A percentile compares a stretch with the other conserved stretches of the same genome.
Conservation (phyloP, 1,140 invertebrate species). For the Holotrichia oblita region DNA sequence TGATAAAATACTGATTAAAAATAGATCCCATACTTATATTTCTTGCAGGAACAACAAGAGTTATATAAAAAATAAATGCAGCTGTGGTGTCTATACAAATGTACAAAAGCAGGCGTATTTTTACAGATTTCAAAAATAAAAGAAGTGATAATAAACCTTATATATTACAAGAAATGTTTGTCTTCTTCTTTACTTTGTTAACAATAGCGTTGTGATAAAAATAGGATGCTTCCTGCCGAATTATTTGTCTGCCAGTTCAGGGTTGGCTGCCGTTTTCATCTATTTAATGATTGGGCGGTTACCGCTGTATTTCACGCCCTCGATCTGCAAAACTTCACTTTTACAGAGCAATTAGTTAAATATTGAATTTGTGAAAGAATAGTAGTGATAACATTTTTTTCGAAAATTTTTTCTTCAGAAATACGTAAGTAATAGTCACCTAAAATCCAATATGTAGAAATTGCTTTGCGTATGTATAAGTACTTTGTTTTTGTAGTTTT, state of each 20-base stretch:
- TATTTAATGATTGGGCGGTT: conserved; percentile 33
- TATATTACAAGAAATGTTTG: conserved; percentile 25
- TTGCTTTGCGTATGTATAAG: background rate
- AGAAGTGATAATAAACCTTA: background rate
- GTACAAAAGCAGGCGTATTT: too few relatives aligned
- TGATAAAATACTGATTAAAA: too few relatives aligned
- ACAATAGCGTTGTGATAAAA: conserved; percentile 33
- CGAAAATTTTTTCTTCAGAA: background rate
- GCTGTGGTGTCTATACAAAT: too few relatives aligned
- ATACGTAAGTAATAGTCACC: background rate
- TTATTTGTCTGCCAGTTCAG: conserved; percentile 18
- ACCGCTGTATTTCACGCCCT: conserved; percentile 24
- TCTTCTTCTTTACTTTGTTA: background rate
- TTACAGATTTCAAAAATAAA: background rate
- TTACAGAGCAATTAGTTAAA: conserved; percentile 18
- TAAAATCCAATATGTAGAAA: background rate
- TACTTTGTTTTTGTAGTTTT: background rate
- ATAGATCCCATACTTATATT: too few relatives aligned
- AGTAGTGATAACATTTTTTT: background rate
- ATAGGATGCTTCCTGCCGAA: conserved; percentile 33
- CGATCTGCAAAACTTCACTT: conserved; percentile 9
- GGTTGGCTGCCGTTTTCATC: conserved; percentile 34
- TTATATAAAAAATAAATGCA: too few relatives aligned
- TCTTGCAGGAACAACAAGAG: too few relatives aligned
- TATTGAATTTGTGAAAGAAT: conserved; percentile 9